phyloP scores from a whole-genome alignment of 2,888 invertebrate genomes.

The Microctonus hyperodae region DNA sequence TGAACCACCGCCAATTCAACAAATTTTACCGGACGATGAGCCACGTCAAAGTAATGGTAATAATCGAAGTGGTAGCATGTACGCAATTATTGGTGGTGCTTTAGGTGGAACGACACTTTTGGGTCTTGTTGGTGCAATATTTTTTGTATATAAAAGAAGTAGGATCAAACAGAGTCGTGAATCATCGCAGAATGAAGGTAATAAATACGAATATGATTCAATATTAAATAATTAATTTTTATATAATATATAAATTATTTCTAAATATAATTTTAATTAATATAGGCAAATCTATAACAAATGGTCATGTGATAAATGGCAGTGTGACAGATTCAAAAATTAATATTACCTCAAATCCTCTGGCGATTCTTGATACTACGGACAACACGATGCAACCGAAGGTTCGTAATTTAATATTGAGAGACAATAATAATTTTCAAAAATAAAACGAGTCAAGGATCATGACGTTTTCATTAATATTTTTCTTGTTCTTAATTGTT shows the following conservation, averaged over 20 bases:
- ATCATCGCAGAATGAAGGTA: slow-evolving; percentile 58
- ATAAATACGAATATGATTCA: not conserved
- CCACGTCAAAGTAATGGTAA: slow-evolving; percentile 57
- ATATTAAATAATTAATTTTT: not conserved
- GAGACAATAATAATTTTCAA: not conserved
- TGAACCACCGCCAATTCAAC: slow-evolving; percentile 49
- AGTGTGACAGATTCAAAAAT: slow-evolving; percentile 65
- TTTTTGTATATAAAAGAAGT: slow-evolving; percentile 64
- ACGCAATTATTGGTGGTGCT: slow-evolving; percentile 68
- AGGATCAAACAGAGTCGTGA: slow-evolving; percentile 64
- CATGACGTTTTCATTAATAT: slow-evolving; percentile 25
- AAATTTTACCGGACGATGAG: slow-evolving; percentile 48
- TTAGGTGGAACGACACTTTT: slow-evolving; percentile 66
- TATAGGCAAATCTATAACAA: slow-evolving; percentile 58
- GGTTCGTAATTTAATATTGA: slow-evolving; percentile 52
- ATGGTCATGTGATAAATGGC: slow-evolving; percentile 61
- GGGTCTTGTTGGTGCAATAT: slow-evolving; percentile 56
- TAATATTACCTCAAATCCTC: slow-evolving; percentile 79
- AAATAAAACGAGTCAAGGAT: slow-evolving; percentile 29
- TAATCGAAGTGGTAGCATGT: slow-evolving; percentile 60
- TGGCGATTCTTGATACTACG: slow-evolving; percentile 71
- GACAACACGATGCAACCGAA: slow-evolving; percentile 63
- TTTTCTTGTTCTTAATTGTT: not conserved
- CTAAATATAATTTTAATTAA: too few species aligned
- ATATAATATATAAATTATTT: not conserved